Conservation (phyloP, 2,888 invertebrate genomes). For the Dendrolimus pini region DNA sequence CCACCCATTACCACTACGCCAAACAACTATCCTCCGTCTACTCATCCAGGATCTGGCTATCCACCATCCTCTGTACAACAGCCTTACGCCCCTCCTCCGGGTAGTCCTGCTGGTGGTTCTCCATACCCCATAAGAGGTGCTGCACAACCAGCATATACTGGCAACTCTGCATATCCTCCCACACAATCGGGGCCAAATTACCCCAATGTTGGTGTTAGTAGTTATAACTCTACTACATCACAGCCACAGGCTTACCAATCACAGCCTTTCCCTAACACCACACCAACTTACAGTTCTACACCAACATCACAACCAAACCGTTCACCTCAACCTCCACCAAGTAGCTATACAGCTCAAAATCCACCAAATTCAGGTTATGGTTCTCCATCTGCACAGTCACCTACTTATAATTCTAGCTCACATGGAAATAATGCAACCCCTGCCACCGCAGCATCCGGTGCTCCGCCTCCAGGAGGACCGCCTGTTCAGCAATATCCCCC, state of each 20-base stretch:
- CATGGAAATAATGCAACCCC: slow-evolving; percentile 70
- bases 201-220: slow-evolving; percentile 66
- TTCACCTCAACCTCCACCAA: slow-evolving; percentile 75
- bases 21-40: slow-evolving; percentile 75
- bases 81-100: slow-evolving; percentile 67
- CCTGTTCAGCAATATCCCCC: slow-evolving; percentile 81
- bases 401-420: slow-evolving; percentile 79
- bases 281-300: slow-evolving; percentile 73
- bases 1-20: slow-evolving; percentile 78
- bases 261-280: slow-evolving; percentile 67
- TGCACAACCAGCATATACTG: slow-evolving; percentile 61
- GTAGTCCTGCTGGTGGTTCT: slow-evolving; percentile 59
- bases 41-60: slow-evolving; percentile 63
- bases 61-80: slow-evolving; percentile 66
- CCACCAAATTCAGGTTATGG: slow-evolving; percentile 76
- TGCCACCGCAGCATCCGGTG: slow-evolving; percentile 66
- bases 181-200: slow-evolving; percentile 61
- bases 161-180: slow-evolving; percentile 65
- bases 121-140: slow-evolving; percentile 64
- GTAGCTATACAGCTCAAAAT: slow-evolving; percentile 77
- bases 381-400: slow-evolving; percentile 80
- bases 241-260: slow-evolving; percentile 70
- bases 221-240: slow-evolving; percentile 64
- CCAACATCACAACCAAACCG: slow-evolving; percentile 69
- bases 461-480: slow-evolving; percentile 65